Percentiles rank a stretch among this genome's conserved stretches.
Evolutionary conservation across 1,140 invertebrate species (phyloP).

Genomic region (Arctopsyche grandis): DNA sequence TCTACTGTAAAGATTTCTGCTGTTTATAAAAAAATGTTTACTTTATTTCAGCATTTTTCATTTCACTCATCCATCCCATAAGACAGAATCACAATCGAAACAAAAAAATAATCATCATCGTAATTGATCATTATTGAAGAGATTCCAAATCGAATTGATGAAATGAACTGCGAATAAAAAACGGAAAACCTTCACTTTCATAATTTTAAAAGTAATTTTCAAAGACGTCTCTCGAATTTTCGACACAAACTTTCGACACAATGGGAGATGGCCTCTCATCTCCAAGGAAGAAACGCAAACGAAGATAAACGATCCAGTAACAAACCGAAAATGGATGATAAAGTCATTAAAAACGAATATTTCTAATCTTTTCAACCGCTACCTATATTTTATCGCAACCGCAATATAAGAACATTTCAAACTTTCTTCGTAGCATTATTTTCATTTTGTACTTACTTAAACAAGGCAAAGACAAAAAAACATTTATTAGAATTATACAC

Average conservation of each 20-base stretch:
- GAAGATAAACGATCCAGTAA: constrained; percentile 19
- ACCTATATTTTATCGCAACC: too few relatives aligned
- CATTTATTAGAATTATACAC: too few relatives aligned
- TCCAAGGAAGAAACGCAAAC: constrained; percentile 8
- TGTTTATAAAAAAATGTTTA: constrained; percentile 54
- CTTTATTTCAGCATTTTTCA: constrained; percentile 37
- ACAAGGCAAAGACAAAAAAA: too few relatives aligned
- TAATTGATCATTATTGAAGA: background rate
- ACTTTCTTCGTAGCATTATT: too few relatives aligned
- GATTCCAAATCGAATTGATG: background rate
- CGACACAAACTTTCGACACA: constrained; percentile 22
- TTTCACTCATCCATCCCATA: background rate
- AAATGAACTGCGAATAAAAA: background rate
- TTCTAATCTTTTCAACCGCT: background rate
- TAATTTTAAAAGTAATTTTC: constrained; percentile 7
- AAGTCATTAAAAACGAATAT: background rate
- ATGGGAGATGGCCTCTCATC: background rate
- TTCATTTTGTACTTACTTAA: too few relatives aligned
- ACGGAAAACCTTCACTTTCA: background rate
- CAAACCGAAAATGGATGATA: constrained; percentile 7
- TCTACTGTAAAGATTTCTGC: constrained; percentile 44
- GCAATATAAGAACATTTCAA: too few relatives aligned
- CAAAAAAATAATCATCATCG: background rate
- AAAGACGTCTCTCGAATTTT: background rate
- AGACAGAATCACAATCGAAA: background rate